Conservation (phyloP, 1,140 invertebrate genomes). For the Chlorops oryzae region DNA sequence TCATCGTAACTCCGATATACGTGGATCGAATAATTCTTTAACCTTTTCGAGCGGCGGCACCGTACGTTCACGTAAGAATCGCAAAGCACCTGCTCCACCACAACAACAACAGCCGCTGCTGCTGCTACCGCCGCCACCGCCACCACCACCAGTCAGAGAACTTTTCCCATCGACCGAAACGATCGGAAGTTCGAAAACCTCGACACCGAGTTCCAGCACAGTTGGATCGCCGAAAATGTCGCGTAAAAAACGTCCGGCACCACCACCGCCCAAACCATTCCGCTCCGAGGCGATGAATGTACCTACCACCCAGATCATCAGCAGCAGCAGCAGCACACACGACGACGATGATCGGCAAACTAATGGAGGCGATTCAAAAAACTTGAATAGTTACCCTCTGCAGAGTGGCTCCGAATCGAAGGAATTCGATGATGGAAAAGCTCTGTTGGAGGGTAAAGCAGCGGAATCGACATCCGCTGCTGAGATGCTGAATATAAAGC, state of each 20-base stretch:
- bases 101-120: conserved; percentile 26
- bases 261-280: conserved; percentile 54
- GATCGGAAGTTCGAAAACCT: conserved; percentile 36
- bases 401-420: conserved; percentile 18
- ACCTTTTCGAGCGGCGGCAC: conserved; percentile 27
- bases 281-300: conserved; percentile 1
- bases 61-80: conserved; percentile 44
- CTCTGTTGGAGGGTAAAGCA: conserved; percentile 28
- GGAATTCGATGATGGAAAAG: conserved; percentile 25
- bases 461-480: too few species aligned
- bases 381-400: conserved; percentile 25
- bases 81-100: conserved; percentile 39
- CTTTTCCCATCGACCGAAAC: conserved; percentile 10
- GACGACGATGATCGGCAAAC: conserved; percentile 3
- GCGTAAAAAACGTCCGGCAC: conserved; percentile 65
- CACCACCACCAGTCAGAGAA: conserved; percentile 21
- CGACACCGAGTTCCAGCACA: conserved; percentile 31
- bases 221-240: conserved; percentile 35
- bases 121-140: conserved; percentile 32
- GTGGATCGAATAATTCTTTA: conserved; percentile 29
- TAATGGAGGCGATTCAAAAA: conserved; percentile 15
- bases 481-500: not conserved
- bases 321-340: conserved; percentile 5
- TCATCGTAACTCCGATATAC: conserved; percentile 21
- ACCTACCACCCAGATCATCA: not conserved